Conservation (phyloP, 2,888 invertebrate genomes). For the Pammene fasciana region DNA sequence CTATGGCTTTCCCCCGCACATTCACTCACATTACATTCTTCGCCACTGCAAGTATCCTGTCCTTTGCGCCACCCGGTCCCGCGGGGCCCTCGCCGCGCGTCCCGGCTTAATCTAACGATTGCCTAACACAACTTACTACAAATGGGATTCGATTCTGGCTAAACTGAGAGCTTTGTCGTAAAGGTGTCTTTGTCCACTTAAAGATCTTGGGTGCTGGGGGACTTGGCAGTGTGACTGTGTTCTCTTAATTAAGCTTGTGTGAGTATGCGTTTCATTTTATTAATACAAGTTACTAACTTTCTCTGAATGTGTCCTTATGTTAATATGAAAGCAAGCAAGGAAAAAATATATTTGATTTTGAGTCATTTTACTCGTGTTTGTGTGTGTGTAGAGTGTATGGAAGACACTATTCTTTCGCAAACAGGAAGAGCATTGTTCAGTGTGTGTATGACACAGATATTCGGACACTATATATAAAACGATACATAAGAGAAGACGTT, state of each 20-base stretch:
- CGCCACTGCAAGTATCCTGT: not conserved
- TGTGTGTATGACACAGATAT: not conserved
- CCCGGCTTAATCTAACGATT: conserved; percentile 76
- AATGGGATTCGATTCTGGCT: conserved; percentile 77
- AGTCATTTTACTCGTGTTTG: no score
- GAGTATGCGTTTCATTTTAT: not conserved
- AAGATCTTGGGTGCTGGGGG: conserved; percentile 6
- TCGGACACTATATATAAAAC: conserved; percentile 3
- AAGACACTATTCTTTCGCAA: not conserved
- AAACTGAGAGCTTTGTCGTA: conserved; percentile 71
- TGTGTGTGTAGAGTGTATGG: no score
- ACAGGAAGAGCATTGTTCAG: not conserved
- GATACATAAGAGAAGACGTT: not conserved
- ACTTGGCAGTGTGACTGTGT: not conserved
- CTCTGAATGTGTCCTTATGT: no score
- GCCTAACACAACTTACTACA: conserved; percentile 75
- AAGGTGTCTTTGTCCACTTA: conserved; percentile 50
- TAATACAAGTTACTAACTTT: no score
- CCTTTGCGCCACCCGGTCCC: conserved; percentile 57
- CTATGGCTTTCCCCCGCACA: no score
- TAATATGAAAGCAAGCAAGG: no score
- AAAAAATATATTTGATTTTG: no score
- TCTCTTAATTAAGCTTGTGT: conserved; percentile 5
- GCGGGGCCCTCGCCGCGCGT: conserved; percentile 66
- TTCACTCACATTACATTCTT: no score